Conservation (phyloP, 2,888 invertebrate genomes). For the Rhaphigaster nebulosa region DNA sequence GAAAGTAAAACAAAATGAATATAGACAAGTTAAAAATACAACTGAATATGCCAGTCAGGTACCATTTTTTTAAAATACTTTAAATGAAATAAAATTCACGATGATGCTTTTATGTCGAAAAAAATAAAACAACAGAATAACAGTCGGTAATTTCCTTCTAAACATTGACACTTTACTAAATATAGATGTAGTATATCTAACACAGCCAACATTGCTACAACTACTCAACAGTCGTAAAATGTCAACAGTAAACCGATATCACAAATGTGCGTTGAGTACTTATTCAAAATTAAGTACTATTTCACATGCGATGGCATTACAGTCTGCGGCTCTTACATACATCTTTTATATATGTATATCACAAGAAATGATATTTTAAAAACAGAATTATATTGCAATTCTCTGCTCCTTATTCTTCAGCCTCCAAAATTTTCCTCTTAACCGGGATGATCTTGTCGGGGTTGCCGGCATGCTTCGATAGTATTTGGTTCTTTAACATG, state of each 20-base stretch:
- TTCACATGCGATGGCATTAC: background rate
- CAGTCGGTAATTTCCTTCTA: background rate
- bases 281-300: constrained; percentile 23
- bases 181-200: constrained; percentile 20
- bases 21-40: background rate
- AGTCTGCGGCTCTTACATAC: constrained; percentile 9
- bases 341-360: constrained; percentile 23
- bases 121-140: background rate
- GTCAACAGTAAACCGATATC: constrained; percentile 16
- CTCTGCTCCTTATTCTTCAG: constrained; percentile 51
- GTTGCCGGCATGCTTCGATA: constrained; percentile 40
- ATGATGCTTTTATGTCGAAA: background rate
- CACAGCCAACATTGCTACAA: constrained; percentile 20
- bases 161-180: constrained; percentile 33
- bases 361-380: constrained; percentile 32
- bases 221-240: constrained; percentile 32
- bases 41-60: background rate
- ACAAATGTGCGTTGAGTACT: constrained; percentile 17
- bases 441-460: constrained; percentile 57
- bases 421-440: constrained; percentile 62
- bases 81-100: background rate
- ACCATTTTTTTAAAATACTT: background rate
- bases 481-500: constrained; percentile 73
- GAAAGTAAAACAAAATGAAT: background rate
- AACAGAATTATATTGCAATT: constrained; percentile 21